phyloP scores from a whole-genome alignment of 2,797 vertebrate genomes.

The Tokudaia tokunoshimensis region DNA sequence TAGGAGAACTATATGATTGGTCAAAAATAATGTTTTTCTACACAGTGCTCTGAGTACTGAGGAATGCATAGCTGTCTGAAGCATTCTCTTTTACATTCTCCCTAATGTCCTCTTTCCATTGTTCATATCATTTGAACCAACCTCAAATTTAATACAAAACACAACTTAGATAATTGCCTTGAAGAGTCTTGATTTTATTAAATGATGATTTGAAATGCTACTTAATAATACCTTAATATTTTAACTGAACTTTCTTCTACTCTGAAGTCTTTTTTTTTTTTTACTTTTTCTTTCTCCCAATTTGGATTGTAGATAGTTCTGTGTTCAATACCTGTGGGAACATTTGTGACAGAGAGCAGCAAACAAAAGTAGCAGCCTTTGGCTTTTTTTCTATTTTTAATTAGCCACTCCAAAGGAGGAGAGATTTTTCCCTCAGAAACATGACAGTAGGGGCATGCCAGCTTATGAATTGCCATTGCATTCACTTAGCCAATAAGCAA shows the following conservation, averaged over 20 bases:
- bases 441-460: neutral
- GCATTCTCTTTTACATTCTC: neutral
- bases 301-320: neutral
- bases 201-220: conserved; percentile 27
- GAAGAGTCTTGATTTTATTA: neutral
- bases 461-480: neutral
- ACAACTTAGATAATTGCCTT: neutral
- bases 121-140: neutral
- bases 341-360: neutral
- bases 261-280: neutral
- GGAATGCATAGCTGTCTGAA: neutral
- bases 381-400: neutral
- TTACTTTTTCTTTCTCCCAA: neutral
- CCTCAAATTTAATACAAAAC: neutral
- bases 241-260: neutral
- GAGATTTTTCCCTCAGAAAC: neutral
- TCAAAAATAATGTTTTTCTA: neutral
- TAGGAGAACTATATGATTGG: neutral
- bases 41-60: neutral
- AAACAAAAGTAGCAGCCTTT: neutral
- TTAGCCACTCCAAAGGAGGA: neutral
- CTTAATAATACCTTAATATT: neutral
- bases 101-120: neutral
- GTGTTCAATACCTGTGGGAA: neutral
- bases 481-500: neutral